phyloP scores from a whole-genome alignment of 2,797 vertebrate species.

The Hippoglossus hippoglossus region DNA sequence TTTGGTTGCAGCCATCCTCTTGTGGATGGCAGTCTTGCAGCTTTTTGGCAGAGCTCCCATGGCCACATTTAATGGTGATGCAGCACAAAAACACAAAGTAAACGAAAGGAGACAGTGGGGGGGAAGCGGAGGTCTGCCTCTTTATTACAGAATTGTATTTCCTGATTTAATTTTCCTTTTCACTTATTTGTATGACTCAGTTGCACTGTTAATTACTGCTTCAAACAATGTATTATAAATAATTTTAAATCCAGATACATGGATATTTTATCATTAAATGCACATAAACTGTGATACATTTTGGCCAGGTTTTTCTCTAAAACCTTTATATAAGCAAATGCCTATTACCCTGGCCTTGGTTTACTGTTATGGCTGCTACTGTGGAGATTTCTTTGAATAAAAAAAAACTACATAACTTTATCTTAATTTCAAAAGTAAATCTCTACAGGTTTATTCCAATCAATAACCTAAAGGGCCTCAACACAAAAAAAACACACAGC shows the following conservation, averaged over 20 bases:
- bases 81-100: constrained; percentile 66
- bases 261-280: background rate
- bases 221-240: background rate
- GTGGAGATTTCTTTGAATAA: background rate
- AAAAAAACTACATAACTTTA: background rate
- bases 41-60: constrained; percentile 75
- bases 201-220: background rate
- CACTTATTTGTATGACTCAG: background rate
- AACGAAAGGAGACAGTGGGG: constrained; percentile 30
- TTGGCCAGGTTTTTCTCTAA: background rate
- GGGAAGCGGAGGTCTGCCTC: constrained; percentile 9
- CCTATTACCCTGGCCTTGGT: background rate
- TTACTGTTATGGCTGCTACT: background rate
- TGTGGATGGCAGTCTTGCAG: constrained; percentile 69
- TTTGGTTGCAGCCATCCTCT: constrained; percentile 74
- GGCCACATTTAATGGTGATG: constrained; percentile 70
- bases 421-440: constrained; percentile 11
- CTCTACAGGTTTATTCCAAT: background rate
- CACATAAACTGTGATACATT: background rate
- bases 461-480: background rate
- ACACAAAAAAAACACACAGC: background rate
- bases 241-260: background rate
- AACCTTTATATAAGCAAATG: background rate
- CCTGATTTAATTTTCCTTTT: constrained; percentile 11
- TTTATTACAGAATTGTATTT: constrained; percentile 19